These are phyloP conservation scores for Planococcus citri DNA, from an alignment of 1,140 invertebrate genomes.

Conservation along the genomic window DNA sequence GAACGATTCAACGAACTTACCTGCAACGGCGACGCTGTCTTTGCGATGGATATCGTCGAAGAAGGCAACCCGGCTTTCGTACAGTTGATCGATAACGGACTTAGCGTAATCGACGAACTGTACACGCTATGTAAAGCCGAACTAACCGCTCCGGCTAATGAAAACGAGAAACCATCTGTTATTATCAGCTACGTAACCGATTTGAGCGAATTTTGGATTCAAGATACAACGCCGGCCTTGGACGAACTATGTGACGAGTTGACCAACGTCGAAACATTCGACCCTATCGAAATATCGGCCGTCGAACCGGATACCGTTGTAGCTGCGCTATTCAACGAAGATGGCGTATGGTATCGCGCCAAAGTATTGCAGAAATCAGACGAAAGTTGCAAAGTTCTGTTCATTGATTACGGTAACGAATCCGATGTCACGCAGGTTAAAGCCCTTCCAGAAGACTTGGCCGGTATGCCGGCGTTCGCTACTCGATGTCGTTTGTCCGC, in stretches of 20 bases:
- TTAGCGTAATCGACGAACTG: neutral
- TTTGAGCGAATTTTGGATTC: slow-evolving; percentile 49
- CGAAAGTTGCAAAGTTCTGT: slow-evolving; percentile 36
- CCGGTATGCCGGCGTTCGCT: slow-evolving; percentile 32
- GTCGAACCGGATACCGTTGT: slow-evolving; percentile 38
- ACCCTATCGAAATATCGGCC: neutral
- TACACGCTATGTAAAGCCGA: neutral
- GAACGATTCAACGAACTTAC: slow-evolving; percentile 43
- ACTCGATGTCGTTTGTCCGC: slow-evolving; percentile 31
- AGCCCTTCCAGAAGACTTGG: slow-evolving; percentile 34
- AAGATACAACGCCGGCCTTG: slow-evolving; percentile 40
- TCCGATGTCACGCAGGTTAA: slow-evolving; percentile 32
- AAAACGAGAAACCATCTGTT: neutral
- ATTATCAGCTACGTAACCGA: slow-evolving; percentile 43
- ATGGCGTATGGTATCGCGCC: slow-evolving; percentile 50
- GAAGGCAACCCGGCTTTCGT: slow-evolving; percentile 20
- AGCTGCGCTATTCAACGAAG: slow-evolving; percentile 49
- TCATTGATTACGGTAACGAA: slow-evolving; percentile 46
- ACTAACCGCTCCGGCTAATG: neutral
- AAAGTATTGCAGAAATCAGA: slow-evolving; percentile 47
- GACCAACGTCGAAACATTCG: slow-evolving; percentile 15
- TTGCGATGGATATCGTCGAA: slow-evolving; percentile 1
- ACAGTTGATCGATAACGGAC: slow-evolving; percentile 25
- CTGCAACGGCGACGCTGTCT: slow-evolving; percentile 32
- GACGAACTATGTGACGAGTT: slow-evolving; percentile 43